Base-by-base conservation (phyloP, 1,140 invertebrate genomes). In the Spodoptera litura region DNA sequence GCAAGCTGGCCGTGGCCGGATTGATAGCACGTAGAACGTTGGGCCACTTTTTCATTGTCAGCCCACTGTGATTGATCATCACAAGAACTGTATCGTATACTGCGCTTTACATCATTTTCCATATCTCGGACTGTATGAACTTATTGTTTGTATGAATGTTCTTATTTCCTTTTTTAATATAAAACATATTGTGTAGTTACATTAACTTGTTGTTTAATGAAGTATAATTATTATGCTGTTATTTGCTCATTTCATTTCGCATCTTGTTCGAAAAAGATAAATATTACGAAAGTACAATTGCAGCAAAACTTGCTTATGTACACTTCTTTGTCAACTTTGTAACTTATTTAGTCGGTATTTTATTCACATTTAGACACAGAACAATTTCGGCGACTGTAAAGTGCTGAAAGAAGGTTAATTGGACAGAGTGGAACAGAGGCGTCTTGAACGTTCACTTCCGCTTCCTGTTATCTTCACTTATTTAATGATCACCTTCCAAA, bases 1-100 rank as follows among this genome's bases (percentile, higher is more conserved):
- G 55, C 56, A 49, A 44, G 38, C 55, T 74, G 56, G 56, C 38
- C 56, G 56, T 58, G 56, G 55, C 35, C 49, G 58, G 71, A 74
- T 71, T 79, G 31, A 55, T 59, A 79, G 78, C 49, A 55, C 58
- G 52, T 66, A 77, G 68, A 59, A 38, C 52, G 62, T 58, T 66
- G 53, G 52, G 61, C n/a, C 52, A 77, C 27, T 64, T 77, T 66
- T 74, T 74, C 71, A 74, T 74, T 74, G 71, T 74, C 71, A 74
- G 27, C 25, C 71, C 25, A 35, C 35, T 55, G 71, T 74, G 71
- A 74, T 74, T 74, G 71, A 74, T 74, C 55, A 11, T 59, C 53
- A 25, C 71, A 59, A 72, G 15, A 61, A 74, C 49, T 49, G 52
- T 49, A 38, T 13, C 66, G 13, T n/a, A 20, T n/a, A 27, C 56